A percentile compares a stretch with the other conserved stretches of the same genome.
Evolutionary conservation across 1,140 invertebrate genomes (phyloP).

Genomic region (Manduca sexta): DNA sequence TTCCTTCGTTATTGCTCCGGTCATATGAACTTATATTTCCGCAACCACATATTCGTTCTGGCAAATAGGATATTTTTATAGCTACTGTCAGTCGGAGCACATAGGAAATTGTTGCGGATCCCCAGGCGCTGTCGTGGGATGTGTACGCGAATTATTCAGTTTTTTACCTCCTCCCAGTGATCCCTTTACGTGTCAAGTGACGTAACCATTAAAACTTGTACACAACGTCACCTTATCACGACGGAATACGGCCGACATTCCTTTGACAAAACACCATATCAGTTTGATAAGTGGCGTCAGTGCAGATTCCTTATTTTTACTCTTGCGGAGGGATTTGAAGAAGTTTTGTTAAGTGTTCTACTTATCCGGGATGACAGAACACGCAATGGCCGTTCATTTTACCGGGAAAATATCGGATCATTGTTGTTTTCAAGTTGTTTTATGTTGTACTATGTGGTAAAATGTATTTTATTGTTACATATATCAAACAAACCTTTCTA

Average conservation of each 20-base stretch:
- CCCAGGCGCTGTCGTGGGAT: slow-evolving; percentile 47
- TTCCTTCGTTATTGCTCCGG: too few relatives aligned
- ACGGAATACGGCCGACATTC: background rate
- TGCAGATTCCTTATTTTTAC: slow-evolving; percentile 52
- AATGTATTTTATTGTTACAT: too few relatives aligned
- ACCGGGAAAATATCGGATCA: background rate
- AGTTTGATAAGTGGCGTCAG: slow-evolving; percentile 23
- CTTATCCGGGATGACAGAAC: slow-evolving; percentile 38
- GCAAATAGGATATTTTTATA: slow-evolving; percentile 44
- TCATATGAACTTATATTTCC: slow-evolving; percentile 19
- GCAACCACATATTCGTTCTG: slow-evolving; percentile 33
- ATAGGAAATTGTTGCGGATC: slow-evolving; percentile 58
- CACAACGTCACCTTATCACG: background rate
- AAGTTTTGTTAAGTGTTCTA: slow-evolving; percentile 53
- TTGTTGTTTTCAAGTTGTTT: background rate
- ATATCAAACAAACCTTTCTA: too few relatives aligned
- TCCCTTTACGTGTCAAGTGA: slow-evolving; percentile 21
- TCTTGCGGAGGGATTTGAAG: slow-evolving; percentile 43
- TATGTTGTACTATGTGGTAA: too few relatives aligned
- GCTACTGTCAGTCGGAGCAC: slow-evolving; percentile 34
- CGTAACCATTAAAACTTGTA: slow-evolving; percentile 24
- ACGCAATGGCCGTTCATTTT: slow-evolving; percentile 1
- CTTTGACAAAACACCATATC: background rate
- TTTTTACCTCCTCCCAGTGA: slow-evolving; percentile 48
- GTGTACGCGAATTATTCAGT: slow-evolving; percentile 60